Evolutionary conservation across 2,113 vertebrate genomes (phyloP).

Genomic region (Scophthalmus maximus): DNA sequence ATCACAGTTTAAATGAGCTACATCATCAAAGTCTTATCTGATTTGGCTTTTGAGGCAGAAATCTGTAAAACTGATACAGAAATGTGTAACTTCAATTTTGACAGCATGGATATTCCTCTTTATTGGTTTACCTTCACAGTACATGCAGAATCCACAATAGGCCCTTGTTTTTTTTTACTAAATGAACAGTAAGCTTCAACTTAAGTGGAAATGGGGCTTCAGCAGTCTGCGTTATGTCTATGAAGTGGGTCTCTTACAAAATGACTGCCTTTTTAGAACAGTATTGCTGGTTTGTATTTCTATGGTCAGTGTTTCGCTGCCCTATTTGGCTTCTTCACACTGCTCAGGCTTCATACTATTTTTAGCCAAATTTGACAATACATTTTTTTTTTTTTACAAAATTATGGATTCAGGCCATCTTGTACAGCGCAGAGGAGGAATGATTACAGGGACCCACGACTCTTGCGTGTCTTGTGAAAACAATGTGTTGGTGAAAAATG

Average conservation of each 20-base stretch:
- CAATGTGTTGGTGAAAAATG: no score
- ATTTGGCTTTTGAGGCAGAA: background rate
- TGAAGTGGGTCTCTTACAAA: background rate
- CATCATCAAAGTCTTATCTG: background rate
- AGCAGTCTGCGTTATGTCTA: background rate
- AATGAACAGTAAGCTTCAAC: background rate
- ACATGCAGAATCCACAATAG: no score
- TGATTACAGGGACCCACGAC: background rate
- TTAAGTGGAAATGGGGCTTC: background rate
- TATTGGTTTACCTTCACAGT: no score
- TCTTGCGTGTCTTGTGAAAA: background rate
- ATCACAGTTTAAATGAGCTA: background rate
- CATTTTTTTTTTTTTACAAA: background rate
- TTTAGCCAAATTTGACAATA: background rate
- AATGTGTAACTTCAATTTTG: no score
- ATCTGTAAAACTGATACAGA: no score
- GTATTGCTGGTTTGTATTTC: background rate
- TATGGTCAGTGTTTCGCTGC: background rate
- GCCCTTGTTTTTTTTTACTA: no score
- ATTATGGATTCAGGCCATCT: background rate
- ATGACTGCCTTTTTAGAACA: no score
- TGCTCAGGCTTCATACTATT: background rate
- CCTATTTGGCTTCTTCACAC: background rate
- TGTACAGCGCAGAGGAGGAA: background rate
- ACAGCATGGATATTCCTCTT: no score